Percentiles rank a stretch among this genome's conserved stretches.
Evolutionary conservation across 2,113 vertebrate species (phyloP).

Genomic region (Tympanuchus pallidicinctus): DNA sequence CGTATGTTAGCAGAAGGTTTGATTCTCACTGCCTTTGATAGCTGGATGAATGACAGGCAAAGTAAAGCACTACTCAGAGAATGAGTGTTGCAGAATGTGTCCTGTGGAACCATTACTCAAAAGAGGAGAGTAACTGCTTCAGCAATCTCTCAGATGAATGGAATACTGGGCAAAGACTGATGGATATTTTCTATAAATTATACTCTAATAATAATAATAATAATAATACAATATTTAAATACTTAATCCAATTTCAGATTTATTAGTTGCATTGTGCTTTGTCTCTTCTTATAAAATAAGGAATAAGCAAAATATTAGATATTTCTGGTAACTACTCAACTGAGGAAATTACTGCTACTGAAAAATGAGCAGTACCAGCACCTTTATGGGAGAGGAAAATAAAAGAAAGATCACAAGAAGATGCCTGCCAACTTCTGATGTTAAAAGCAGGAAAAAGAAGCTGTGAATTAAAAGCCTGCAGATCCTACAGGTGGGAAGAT

Average conservation of each 20-base stretch:
- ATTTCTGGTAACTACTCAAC: background rate
- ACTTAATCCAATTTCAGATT: rapidly evolving
- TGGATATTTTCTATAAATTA: background rate
- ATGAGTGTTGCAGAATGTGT: background rate
- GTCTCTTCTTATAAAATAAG: background rate
- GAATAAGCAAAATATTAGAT: background rate
- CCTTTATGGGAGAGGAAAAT: background rate
- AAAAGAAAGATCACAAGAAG: background rate
- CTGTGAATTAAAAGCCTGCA: background rate
- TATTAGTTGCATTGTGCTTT: background rate
- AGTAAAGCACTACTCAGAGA: background rate
- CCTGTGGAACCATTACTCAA: background rate
- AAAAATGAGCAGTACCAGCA: background rate
- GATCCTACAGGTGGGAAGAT: background rate
- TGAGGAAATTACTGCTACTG: background rate
- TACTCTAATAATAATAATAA: background rate
- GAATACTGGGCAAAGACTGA: background rate
- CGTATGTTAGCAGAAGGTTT: background rate
- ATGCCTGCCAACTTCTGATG: background rate
- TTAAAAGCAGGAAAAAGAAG: background rate
- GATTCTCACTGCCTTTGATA: conserved; percentile 45
- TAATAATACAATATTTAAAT: background rate
- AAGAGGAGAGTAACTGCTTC: background rate
- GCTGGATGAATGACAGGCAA: conserved; percentile 31
- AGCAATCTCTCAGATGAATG: background rate